Evolutionary conservation across 2,888 invertebrate genomes (phyloP), one percentile per base, ranked within the genome.

Genomic region (Meganola albula): DNA sequence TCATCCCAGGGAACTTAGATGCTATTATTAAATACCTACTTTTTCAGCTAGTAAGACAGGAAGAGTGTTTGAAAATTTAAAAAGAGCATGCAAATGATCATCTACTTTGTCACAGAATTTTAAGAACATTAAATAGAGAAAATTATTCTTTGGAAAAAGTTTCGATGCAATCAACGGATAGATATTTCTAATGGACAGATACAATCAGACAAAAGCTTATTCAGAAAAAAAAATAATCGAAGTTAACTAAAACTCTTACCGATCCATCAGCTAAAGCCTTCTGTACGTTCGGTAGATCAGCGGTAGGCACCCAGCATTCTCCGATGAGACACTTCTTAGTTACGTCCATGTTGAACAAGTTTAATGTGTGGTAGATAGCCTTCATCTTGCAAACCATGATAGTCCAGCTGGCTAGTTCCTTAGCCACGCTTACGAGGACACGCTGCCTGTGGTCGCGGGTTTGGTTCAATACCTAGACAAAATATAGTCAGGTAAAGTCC

Each of bases 371-470:
- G 82, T 95, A 96, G 69, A 96, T 95, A 31, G 95, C 95, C 78
- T 96, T 96, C 90, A 96, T 95, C 82, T 96, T 96, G 49, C 93
- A 89, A 16, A 96, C 95, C 91, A 96, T 95, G 42, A 95, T 90
- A 54, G 90, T 90, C 97, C 97, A 97, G 66, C 92, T 92, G 43
- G 94, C 92, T 44, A 97, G 85, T 66, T 96, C 95, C 69, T 95
- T 95, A 27, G 96, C 94, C 1, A 97, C 96, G 48, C 93, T 93
- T 8, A 92, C 90, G 20, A 97, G 82, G 1, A 97, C 95, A 21
- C 96, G 89, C 63, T 95, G 94, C 27, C 96, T 89, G 74, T 97
- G 97, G 74, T 97, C 97, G 69, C 93, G 92, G n/a, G 96, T 96
- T 87, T 96, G 95, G 59, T 93, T 93, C 52, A 97, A 78, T 4